Percentiles rank a stretch among this genome's conserved stretches.
Evolutionary conservation across 2,888 invertebrate species (phyloP).

Genomic region (Drosophila helvetica): DNA sequence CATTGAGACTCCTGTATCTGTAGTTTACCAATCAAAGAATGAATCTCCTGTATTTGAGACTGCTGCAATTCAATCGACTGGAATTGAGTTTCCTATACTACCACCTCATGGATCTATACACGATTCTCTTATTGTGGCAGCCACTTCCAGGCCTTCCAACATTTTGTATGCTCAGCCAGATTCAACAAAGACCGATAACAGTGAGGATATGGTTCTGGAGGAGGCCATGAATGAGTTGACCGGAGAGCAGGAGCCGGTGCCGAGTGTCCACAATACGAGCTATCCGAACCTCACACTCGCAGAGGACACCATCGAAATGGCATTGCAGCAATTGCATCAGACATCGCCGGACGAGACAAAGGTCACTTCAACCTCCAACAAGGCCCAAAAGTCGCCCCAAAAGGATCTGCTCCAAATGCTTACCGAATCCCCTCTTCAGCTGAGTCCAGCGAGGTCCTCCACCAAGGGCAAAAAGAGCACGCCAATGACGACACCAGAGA

Average conservation of each 20-base stretch:
- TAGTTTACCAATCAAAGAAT: not conserved
- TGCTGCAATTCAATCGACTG: not conserved
- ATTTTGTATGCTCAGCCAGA: constrained; percentile 63
- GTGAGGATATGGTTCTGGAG: constrained; percentile 43
- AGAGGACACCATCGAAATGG: constrained; percentile 53
- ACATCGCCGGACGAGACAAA: constrained; percentile 53
- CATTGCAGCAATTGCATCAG: constrained; percentile 53
- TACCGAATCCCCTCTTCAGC: constrained; percentile 36
- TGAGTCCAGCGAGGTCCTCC: constrained; percentile 12
- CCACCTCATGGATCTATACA: not conserved
- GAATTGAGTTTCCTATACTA: not conserved
- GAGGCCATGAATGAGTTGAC: constrained; percentile 27
- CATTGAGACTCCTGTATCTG: not conserved
- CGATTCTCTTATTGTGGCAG: not conserved
- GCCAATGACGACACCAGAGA: constrained; percentile 12
- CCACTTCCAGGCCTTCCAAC: constrained; percentile 4
- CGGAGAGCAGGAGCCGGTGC: constrained; percentile 2
- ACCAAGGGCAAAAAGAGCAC: constrained; percentile 7
- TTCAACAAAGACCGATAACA: constrained; percentile 61
- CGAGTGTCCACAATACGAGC: not conserved
- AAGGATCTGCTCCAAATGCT: constrained; percentile 46
- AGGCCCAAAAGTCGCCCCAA: constrained; percentile 26
- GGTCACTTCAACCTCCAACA: constrained; percentile 63
- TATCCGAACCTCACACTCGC: constrained; percentile 42
- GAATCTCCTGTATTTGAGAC: not conserved